A percentile compares a stretch with the other conserved stretches of the same genome.
phyloP scores from a whole-genome alignment of 2,113 vertebrate genomes.

The Dasypus novemcinctus region DNA sequence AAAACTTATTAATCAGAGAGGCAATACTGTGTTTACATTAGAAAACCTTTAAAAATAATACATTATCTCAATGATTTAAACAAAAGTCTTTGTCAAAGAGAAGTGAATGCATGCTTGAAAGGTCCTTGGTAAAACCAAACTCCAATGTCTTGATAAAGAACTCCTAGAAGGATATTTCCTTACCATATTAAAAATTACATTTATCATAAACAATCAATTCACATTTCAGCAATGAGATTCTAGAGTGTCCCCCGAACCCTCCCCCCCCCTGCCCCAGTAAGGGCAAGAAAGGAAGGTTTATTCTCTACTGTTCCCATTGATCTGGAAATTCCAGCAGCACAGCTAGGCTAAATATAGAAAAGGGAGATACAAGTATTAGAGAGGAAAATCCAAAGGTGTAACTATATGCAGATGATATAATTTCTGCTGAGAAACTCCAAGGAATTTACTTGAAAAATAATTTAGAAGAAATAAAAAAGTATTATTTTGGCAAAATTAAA shows the following conservation, averaged over 20 bases:
- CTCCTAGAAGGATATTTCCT: not conserved
- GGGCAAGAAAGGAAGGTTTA: not conserved
- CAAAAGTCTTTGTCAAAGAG: not conserved
- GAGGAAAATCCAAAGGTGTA: not conserved
- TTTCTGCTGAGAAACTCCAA: not conserved
- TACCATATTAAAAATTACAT: accelerated
- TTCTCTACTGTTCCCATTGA: too few species aligned
- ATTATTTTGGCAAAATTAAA: not conserved
- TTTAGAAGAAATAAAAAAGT: not conserved
- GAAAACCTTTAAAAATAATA: not conserved
- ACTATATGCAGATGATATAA: not conserved
- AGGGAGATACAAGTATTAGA: not conserved
- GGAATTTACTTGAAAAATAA: not conserved
- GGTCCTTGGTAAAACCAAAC: not conserved
- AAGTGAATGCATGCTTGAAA: not conserved
- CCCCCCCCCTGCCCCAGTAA: accelerated
- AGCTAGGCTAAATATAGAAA: not conserved
- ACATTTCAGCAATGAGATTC: not conserved
- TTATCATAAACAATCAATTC: not conserved
- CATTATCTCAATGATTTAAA: not conserved
- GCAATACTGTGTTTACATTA: not conserved
- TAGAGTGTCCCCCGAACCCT: too few species aligned
- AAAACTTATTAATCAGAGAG: not conserved
- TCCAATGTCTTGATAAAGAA: not conserved
- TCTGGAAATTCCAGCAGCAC: not conserved